Evolutionary conservation across 2,113 vertebrate genomes (phyloP).

Genomic region (Percopsis transmontana): DNA sequence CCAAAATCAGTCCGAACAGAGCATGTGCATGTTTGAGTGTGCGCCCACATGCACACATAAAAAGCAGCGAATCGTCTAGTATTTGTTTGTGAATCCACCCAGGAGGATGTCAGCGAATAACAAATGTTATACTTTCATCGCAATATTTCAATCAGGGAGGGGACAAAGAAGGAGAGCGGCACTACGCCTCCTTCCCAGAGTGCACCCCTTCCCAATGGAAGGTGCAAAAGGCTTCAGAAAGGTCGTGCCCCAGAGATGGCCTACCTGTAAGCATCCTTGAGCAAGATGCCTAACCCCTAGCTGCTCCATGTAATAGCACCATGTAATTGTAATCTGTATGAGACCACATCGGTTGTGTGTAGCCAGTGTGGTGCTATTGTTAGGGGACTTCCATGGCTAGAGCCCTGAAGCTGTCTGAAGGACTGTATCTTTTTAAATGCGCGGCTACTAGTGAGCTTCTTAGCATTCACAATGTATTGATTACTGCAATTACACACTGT

Average conservation of each 20-base stretch:
- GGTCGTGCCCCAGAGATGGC: no score
- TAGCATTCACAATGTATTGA: constrained; percentile 66
- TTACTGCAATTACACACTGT: constrained; percentile 73
- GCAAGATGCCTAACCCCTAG: no score
- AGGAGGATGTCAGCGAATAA: background rate
- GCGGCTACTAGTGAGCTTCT: constrained; percentile 32
- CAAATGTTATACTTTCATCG: background rate
- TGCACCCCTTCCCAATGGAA: background rate
- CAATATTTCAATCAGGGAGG: background rate
- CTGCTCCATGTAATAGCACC: no score
- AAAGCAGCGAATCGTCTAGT: background rate
- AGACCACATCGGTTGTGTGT: no score
- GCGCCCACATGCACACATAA: background rate
- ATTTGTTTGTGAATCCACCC: background rate
- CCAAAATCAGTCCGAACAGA: background rate
- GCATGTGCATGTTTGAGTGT: background rate
- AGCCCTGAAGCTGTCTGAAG: constrained; percentile 8
- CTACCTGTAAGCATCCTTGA: no score
- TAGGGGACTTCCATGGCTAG: no score
- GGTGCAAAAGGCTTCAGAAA: background rate
- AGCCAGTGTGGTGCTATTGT: no score
- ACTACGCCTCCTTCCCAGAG: background rate
- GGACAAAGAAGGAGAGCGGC: background rate
- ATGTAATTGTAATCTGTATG: no score
- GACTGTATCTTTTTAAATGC: constrained; percentile 42